These are phyloP conservation scores for Caenorhabditis sp. DNA, from an alignment of 2,888 invertebrate genomes.

Conservation along the genomic window DNA sequence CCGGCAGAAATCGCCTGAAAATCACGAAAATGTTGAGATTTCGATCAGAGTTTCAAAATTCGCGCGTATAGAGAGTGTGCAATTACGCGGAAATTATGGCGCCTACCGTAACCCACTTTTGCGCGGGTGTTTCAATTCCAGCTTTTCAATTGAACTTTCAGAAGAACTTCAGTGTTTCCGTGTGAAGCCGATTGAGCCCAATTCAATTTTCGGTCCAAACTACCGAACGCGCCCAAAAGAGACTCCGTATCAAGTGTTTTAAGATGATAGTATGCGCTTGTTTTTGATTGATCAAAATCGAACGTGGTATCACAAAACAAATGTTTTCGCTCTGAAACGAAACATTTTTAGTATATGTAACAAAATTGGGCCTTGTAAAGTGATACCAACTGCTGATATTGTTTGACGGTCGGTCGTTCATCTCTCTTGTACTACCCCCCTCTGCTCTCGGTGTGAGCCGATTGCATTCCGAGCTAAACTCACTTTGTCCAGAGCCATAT, in stretches of 20 bases:
- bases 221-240: conserved; percentile 6
- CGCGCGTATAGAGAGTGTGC: conserved; percentile 2
- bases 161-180: too few species aligned
- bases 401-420: too few species aligned
- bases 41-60: not conserved
- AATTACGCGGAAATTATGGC: not conserved
- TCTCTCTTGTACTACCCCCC: too few species aligned
- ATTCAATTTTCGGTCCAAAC: conserved; percentile 17
- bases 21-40: not conserved
- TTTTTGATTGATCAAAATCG: conserved; percentile 43
- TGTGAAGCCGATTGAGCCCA: too few species aligned
- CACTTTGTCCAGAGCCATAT: conserved; percentile 25
- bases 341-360: too few species aligned
- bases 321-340: conserved; percentile 34
- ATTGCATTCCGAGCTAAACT: too few species aligned
- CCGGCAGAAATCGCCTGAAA: not conserved
- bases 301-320: conserved; percentile 30
- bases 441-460: too few species aligned
- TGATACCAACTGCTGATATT: too few species aligned
- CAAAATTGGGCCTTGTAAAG: too few species aligned
- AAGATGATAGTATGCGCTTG: conserved; percentile 34
- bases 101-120: conserved; percentile 5
- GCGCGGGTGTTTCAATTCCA: not conserved
- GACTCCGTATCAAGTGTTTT: conserved; percentile 23
- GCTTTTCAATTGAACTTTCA: too few species aligned